Conservation (phyloP, 2,797 vertebrate species). For the Parauchenoglanis ngamensis region DNA sequence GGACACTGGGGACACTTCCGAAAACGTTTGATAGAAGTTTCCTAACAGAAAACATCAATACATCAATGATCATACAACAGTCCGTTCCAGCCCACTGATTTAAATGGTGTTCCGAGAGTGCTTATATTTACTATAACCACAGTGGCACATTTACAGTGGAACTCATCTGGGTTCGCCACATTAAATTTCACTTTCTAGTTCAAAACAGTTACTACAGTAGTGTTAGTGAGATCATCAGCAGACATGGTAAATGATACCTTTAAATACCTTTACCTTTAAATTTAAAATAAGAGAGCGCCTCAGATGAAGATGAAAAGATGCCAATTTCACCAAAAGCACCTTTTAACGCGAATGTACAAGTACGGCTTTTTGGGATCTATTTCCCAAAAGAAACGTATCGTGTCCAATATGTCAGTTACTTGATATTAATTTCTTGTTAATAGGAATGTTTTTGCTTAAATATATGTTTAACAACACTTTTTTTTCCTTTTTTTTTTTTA, state of each 20-base stretch:
- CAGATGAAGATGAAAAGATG: background rate
- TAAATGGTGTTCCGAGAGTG: no score
- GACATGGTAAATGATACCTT: no score
- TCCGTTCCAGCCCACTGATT: background rate
- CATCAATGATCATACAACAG: background rate
- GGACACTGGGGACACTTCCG: background rate
- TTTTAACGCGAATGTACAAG: no score
- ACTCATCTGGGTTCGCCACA: no score
- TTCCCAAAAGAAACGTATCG: background rate
- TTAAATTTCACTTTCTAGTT: no score
- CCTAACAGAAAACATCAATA: background rate
- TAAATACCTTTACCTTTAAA: no score
- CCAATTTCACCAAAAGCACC: background rate
- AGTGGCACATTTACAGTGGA: no score
- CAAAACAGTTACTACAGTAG: no score
- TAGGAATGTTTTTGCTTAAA: no score
- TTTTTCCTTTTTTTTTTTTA: background rate
- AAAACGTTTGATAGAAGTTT: background rate
- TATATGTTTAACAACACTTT: background rate
- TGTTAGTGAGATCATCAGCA: no score
- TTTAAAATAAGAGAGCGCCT: background rate
- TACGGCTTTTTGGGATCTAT: background rate
- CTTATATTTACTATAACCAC: no score
- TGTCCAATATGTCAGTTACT: background rate
- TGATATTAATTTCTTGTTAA: background rate